Conservation (phyloP, 2,888 invertebrate species). For the Melieria omissa region DNA sequence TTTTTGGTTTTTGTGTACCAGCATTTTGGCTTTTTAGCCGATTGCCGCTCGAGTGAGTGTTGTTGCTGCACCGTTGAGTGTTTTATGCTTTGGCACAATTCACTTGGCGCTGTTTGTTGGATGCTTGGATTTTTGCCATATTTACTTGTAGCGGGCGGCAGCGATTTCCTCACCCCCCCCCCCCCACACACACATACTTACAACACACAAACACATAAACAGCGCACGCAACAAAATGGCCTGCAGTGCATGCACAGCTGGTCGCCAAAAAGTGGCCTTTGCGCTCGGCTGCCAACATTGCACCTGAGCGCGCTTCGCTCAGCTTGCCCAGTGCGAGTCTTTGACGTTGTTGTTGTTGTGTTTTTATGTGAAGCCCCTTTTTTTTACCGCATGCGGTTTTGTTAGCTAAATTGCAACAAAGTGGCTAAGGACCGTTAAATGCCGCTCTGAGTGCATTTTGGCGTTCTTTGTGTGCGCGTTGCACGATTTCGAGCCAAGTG, state of each 20-base stretch:
- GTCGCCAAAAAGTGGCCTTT: slow-evolving; percentile 40
- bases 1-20: not conserved
- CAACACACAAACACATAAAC: not conserved
- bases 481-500: not conserved
- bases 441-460: not conserved
- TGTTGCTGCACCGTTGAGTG: slow-evolving; percentile 47
- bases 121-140: slow-evolving; percentile 15
- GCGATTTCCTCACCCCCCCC: not conserved
- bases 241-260: slow-evolving; percentile 46
- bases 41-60: slow-evolving; percentile 16
- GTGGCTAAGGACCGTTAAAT: slow-evolving; percentile 24
- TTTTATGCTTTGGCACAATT: slow-evolving; percentile 45
- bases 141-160: slow-evolving; percentile 3
- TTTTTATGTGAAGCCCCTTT: too few relatives aligned
- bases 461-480: not conserved
- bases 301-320: slow-evolving; percentile 23
- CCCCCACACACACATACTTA: slow-evolving; percentile 7
- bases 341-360: not conserved
- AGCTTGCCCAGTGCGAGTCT: slow-evolving; percentile 14
- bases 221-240: slow-evolving; percentile 35
- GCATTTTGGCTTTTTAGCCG: not conserved
- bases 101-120: slow-evolving; percentile 15
- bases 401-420: slow-evolving; percentile 42
- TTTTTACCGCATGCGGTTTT: not conserved
- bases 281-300: slow-evolving; percentile 30